Conservation (phyloP, 1,140 invertebrate genomes). For the Neodiprion fabricii region DNA sequence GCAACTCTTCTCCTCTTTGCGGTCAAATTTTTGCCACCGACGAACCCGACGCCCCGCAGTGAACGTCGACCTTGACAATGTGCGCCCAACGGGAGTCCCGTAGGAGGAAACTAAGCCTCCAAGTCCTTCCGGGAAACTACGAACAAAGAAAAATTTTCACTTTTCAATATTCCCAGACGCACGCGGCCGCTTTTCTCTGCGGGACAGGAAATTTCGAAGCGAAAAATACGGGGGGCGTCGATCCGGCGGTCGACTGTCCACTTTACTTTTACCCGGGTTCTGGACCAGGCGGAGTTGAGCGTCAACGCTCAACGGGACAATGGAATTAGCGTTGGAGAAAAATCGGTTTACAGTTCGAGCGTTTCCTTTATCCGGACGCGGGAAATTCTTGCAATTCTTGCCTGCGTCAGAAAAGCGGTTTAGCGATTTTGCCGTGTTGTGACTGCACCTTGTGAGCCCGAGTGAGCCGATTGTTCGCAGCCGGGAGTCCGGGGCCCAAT, state of each 20-base stretch:
- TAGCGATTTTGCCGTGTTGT: not conserved
- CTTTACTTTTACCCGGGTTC: not conserved
- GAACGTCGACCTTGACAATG: conserved; percentile 2
- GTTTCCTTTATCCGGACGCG: conserved; percentile 10
- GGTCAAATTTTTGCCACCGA: not conserved
- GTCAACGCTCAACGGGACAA: conserved; percentile 33
- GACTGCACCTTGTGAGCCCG: not conserved
- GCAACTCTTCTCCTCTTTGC: too few relatives aligned
- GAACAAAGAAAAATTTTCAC: not conserved
- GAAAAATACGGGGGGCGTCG: too few relatives aligned
- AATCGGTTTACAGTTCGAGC: conserved; percentile 50
- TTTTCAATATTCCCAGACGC: not conserved
- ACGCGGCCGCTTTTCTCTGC: too few relatives aligned
- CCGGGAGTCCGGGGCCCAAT: not conserved
- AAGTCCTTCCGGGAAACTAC: not conserved
- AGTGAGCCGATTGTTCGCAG: not conserved
- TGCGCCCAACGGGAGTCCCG: not conserved
- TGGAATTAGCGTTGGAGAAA: conserved; percentile 53
- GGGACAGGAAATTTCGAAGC: too few relatives aligned
- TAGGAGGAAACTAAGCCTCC: not conserved
- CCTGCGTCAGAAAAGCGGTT: not conserved
- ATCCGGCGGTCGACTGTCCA: not conserved
- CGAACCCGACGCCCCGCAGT: not conserved
- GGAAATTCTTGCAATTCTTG: too few relatives aligned
- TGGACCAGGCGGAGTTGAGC: too few relatives aligned